A percentile compares a stretch with the other conserved stretches of the same genome.
Evolutionary conservation across 2,797 vertebrate genomes (phyloP).

Genomic region (Darevskia nairensis): DNA sequence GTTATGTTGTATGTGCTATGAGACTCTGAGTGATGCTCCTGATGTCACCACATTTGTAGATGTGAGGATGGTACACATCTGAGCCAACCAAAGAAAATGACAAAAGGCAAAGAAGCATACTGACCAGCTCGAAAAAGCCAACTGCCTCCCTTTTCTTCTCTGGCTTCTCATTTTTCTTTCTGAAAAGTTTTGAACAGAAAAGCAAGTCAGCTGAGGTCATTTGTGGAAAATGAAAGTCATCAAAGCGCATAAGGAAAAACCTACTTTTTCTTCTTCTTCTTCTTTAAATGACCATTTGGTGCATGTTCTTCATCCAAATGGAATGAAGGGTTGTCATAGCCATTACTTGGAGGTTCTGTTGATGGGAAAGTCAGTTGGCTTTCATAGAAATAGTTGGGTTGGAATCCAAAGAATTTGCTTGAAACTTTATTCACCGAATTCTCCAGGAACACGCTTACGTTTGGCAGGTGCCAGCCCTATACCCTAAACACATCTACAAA

Average conservation of each 20-base stretch:
- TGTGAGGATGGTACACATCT: background rate
- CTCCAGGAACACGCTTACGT: background rate
- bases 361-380: background rate
- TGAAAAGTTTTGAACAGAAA: conserved; percentile 46
- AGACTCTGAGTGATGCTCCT: background rate
- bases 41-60: background rate
- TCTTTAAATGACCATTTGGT: conserved; percentile 48
- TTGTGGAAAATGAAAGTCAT: background rate
- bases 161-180: conserved; percentile 64
- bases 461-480: background rate
- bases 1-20: background rate
- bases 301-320: conserved; percentile 63
- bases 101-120: conserved; percentile 28
- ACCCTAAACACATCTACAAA: background rate
- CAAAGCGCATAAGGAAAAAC: background rate
- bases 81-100: conserved; percentile 5
- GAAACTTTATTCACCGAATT: no score
- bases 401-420: background rate
- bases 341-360: conserved; percentile 56
- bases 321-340: conserved; percentile 64
- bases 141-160: conserved; percentile 62
- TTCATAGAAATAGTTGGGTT: background rate
- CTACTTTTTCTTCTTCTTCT: conserved; percentile 52
- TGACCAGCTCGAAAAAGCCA: conserved; percentile 79
- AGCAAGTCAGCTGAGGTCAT: background rate